Evolutionary conservation across 2,888 invertebrate species (phyloP), one percentile per base, ranked within the genome.

Genomic region (Eristalinus sepulchralis): DNA sequence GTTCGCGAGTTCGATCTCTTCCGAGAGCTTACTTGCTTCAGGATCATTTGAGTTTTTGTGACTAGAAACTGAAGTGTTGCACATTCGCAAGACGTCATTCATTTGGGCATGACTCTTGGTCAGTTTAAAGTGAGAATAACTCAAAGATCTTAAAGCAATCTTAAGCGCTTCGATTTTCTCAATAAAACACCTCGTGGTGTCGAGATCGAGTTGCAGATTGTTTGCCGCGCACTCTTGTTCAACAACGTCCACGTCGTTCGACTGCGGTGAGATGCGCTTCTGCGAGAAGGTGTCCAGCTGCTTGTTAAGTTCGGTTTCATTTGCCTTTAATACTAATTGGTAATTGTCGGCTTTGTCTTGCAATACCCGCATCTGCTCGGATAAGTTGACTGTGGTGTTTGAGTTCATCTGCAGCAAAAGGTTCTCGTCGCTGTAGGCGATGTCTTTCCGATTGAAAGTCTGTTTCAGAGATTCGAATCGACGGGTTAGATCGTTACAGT

Each of bases 401-500:
- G 27, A 66, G n/a, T 31, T 27, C 27, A 36, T 36, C 39, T 70
- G 27, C 36, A 63, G 10, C 39, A 64, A 6, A 6, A 57, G 53
- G 22, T 31, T 71, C 64, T 64, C 63, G 1, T 47, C 22, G 0
- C 47, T 17, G 47, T 17, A 47, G 17, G 17, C 8, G 17, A 17
- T 47, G 47, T 47, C 47, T 24, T 57, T 57, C 11, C 57, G 10
- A 2, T 57, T 27, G 57, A 57, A 57, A 11, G 89, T 90, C 13
- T 64, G 57, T 4, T 80, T 57, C 0, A 89, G 68, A 17, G 89
- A 88, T 34, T 91, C 91, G 33, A 90, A 80, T 75, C 90, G 90
- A 17, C 90, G 89, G 0, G 83, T 68, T 1, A 89, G 82, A 66
- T 90, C 90, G 55, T 88, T 88, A 11, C 90, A 83, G 5, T 91